Percentiles rank a stretch among this genome's conserved stretches.
Conservation (phyloP, 2,888 invertebrate genomes). For the Chrysolina haemoptera region DNA sequence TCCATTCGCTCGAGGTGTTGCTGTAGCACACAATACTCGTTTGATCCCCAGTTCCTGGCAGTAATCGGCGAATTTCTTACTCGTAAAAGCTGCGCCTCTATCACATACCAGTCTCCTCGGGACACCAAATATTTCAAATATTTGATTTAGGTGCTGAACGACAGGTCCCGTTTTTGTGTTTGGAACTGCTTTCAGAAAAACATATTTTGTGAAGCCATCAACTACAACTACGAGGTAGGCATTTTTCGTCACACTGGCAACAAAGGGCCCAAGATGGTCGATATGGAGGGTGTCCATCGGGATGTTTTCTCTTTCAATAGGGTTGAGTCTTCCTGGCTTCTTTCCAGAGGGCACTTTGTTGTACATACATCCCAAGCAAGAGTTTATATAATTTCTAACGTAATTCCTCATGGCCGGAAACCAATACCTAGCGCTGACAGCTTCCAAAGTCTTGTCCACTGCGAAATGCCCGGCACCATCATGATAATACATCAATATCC, state of each 20-base stretch:
- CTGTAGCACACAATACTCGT: constrained; percentile 52
- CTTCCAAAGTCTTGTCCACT: too few relatives aligned
- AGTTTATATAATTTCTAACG: constrained; percentile 57
- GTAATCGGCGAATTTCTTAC: constrained; percentile 48
- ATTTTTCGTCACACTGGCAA: too few relatives aligned
- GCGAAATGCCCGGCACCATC: constrained; percentile 60
- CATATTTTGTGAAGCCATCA: constrained; percentile 29
- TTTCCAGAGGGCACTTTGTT: constrained; percentile 57
- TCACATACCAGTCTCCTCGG: constrained; percentile 48
- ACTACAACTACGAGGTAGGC: background rate
- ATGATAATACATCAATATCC: constrained; percentile 52
- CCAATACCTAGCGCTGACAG: constrained; percentile 56
- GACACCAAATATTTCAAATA: constrained; percentile 48
- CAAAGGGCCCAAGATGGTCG: too few relatives aligned
- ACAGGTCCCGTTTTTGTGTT: constrained; percentile 46
- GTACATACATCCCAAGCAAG: constrained; percentile 60
- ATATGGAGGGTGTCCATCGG: too few relatives aligned
- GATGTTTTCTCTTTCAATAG: constrained; percentile 48
- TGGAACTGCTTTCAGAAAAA: constrained; percentile 54
- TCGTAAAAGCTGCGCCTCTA: constrained; percentile 50
- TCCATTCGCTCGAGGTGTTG: constrained; percentile 54
- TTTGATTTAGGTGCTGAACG: constrained; percentile 44
- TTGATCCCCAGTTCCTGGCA: constrained; percentile 38
- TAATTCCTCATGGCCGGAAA: constrained; percentile 55
- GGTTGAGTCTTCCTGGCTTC: constrained; percentile 43